Evolutionary conservation across 2,888 invertebrate genomes (phyloP), one percentile per base, ranked within the genome.

Genomic region (Epiblema foenella): DNA sequence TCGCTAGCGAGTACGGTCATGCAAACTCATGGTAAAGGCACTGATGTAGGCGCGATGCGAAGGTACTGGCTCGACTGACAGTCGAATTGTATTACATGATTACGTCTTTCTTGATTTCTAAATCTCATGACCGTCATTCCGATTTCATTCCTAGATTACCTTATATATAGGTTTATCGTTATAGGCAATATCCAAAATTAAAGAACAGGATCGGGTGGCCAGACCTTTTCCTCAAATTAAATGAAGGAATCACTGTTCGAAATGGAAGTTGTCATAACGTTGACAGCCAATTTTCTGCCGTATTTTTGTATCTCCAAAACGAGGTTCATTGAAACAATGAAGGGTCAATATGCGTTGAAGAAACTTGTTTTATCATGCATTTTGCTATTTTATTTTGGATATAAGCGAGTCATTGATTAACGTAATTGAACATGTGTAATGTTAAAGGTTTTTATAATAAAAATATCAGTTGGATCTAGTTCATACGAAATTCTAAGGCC

Each of bases 271-370:
- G 58, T n/a, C 54, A 33, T 65, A 29, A 33, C 20, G 57, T 37
- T 69, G 63, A 59, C 52, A 37, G 12, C 70, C 65, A 70, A 69
- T 69, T 64, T 58, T 58, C 69, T 56, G 11, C 37, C 29, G 52
- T 69, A 64, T 69, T 64, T 64, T 57, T 58, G 69, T 64, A 52
- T 33, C 52, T 9, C 1, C 17, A 5, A 33, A 65, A 42, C 7
- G 39, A 52, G 29, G 57, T 24, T 12, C 49, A 63, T 15, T 20
- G 52, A 12, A 20, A 24, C 24, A 11, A 52, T 42, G 29, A 51
- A 29, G 42, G 46, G 29, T 51, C 58, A 29, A 46, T 42, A 18
- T 51, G 12, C n/a, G 39, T 20, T 57, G 8, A 24, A 51, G 39
- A 20, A 67, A 2, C 17, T 12, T 0, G 3, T 49, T 18, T 15